These are phyloP conservation scores for Cranoglanis bouderius DNA, from an alignment of 2,113 vertebrate genomes.

Conservation along the genomic window DNA sequence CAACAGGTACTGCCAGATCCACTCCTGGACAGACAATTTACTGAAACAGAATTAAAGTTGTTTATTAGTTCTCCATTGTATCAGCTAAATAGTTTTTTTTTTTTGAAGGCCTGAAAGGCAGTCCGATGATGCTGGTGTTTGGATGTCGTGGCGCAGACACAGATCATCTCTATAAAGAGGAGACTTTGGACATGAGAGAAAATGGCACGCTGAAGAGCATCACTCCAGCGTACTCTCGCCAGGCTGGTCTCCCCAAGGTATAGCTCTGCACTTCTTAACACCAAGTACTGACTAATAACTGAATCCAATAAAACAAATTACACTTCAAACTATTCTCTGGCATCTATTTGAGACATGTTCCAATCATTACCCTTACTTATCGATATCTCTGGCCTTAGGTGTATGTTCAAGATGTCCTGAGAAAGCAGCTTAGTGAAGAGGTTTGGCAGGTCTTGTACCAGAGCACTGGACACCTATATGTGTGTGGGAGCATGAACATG, in stretches of 20 bases:
- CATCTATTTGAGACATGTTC: neutral
- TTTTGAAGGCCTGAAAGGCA: slow-evolving; percentile 41
- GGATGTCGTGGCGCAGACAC: slow-evolving; percentile 74
- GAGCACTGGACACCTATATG: slow-evolving; percentile 74
- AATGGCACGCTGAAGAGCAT: slow-evolving; percentile 71
- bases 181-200: slow-evolving; percentile 73
- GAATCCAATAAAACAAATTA: neutral
- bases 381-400: slow-evolving; percentile 63
- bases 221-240: slow-evolving; percentile 78
- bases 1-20: slow-evolving; percentile 69
- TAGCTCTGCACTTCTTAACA: neutral
- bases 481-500: slow-evolving; percentile 82
- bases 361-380: neutral
- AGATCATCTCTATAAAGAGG: slow-evolving; percentile 81
- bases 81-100: neutral
- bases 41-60: neutral
- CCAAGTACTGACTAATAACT: neutral
- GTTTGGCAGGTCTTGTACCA: slow-evolving; percentile 65
- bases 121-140: slow-evolving; percentile 76
- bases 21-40: neutral
- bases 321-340: neutral
- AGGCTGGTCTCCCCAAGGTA: slow-evolving; percentile 77
- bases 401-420: slow-evolving; percentile 81
- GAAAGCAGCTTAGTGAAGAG: slow-evolving; percentile 61
- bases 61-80: neutral